Evolutionary conservation across 1,140 invertebrate genomes (phyloP).

Genomic region (Neodiprion lecontei): DNA sequence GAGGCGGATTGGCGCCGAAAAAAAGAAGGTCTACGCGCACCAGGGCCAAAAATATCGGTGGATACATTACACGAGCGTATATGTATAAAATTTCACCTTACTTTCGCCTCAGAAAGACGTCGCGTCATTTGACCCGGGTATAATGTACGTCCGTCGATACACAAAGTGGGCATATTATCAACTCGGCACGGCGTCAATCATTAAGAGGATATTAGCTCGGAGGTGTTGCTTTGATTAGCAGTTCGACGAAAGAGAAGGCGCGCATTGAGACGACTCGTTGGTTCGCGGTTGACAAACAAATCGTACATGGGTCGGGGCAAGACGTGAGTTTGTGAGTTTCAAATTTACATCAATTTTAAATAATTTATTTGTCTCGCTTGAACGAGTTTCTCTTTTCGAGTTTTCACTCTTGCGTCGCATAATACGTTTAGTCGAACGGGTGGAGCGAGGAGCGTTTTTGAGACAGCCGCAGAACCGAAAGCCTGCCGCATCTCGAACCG

Average conservation of each 20-base stretch:
- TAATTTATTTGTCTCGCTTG: conserved; percentile 20
- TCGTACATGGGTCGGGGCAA: neutral
- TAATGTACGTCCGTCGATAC: too few relatives aligned
- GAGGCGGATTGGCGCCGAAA: too few relatives aligned
- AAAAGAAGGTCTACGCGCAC: too few relatives aligned
- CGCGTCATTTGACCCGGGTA: too few relatives aligned
- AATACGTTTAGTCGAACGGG: neutral
- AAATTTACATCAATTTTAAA: conserved; percentile 25
- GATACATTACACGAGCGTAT: too few relatives aligned
- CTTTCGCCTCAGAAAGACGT: too few relatives aligned
- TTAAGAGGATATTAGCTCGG: neutral
- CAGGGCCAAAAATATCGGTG: too few relatives aligned
- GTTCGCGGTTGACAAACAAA: neutral
- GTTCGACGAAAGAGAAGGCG: neutral
- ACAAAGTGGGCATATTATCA: too few relatives aligned
- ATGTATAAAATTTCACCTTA: too few relatives aligned
- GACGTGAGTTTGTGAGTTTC: neutral
- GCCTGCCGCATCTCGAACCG: neutral
- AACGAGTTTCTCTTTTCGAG: conserved; percentile 22
- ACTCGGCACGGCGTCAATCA: neutral
- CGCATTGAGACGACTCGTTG: neutral
- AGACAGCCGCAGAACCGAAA: neutral
- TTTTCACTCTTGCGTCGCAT: conserved; percentile 21
- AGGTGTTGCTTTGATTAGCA: conserved; percentile 2
- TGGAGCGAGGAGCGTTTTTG: neutral